phyloP scores from a whole-genome alignment of 2,797 vertebrate genomes.

The Sparidentex hasta region DNA sequence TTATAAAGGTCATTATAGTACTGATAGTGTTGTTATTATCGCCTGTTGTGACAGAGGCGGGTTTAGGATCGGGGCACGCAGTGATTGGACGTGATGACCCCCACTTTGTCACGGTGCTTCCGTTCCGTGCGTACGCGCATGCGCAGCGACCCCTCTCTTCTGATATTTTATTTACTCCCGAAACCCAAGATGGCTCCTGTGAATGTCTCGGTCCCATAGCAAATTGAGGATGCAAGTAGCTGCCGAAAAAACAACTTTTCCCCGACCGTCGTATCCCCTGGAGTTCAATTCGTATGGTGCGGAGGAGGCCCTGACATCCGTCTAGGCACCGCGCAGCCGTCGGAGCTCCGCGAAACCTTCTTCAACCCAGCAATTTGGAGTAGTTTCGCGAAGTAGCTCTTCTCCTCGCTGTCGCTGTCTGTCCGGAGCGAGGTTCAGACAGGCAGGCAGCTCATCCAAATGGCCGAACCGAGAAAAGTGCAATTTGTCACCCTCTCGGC shows the following conservation, averaged over 20 bases:
- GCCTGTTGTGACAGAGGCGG: conserved; percentile 80
- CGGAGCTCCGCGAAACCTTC: conserved; percentile 74
- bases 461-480: conserved; percentile 97
- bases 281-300: conserved; percentile 75
- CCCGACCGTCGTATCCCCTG: conserved; percentile 80
- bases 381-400: conserved; percentile 87
- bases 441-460: conserved; percentile 86
- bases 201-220: conserved; percentile 85
- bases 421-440: conserved; percentile 84
- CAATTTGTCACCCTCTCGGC: conserved; percentile 94
- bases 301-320: conserved; percentile 76
- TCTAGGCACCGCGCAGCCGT: conserved; percentile 76
- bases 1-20: conserved; percentile 78
- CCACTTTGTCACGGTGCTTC: conserved; percentile 72
- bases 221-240: conserved; percentile 85
- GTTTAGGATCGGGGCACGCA: conserved; percentile 65
- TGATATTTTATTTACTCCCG: conserved; percentile 90
- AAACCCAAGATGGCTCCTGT: conserved; percentile 89
- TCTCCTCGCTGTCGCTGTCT: conserved; percentile 80
- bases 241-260: conserved; percentile 84
- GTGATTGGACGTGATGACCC: conserved; percentile 78
- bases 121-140: conserved; percentile 79
- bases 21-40: conserved; percentile 78
- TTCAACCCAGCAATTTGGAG: conserved; percentile 79
- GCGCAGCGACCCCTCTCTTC: conserved; percentile 84